A percentile compares a stretch with the other conserved stretches of the same genome.
Evolutionary conservation across 2,888 invertebrate genomes (phyloP).

Genomic region (Leucoptera coffeella): DNA sequence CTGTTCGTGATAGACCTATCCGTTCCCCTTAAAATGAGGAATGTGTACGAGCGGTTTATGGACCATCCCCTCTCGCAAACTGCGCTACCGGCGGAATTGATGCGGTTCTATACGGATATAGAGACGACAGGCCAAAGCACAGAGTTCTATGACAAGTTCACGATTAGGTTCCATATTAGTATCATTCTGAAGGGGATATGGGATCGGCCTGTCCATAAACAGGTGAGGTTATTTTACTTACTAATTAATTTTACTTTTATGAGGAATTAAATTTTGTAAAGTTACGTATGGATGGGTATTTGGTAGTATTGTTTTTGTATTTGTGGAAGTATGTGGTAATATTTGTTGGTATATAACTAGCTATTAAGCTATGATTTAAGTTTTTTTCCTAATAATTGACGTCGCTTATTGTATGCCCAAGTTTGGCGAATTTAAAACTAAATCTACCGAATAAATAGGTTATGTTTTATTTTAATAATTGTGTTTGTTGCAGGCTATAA

Average conservation of each 20-base stretch:
- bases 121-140: conserved; percentile 96
- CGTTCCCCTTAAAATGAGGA: conserved; percentile 44
- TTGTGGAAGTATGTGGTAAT: too few species aligned
- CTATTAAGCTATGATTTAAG: too few species aligned
- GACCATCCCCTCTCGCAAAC: conserved; percentile 71
- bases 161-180: conserved; percentile 96
- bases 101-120: conserved; percentile 98
- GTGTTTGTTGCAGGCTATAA: conserved; percentile 60
- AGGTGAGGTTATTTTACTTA: conserved; percentile 16
- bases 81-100: conserved; percentile 79
- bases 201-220: conserved; percentile 79
- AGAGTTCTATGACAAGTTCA: conserved; percentile 99
- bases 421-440: too few species aligned
- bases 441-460: too few species aligned
- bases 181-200: conserved; percentile 95
- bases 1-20: conserved; percentile 72
- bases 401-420: too few species aligned
- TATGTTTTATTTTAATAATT: background rate
- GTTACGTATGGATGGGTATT: too few species aligned
- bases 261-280: background rate
- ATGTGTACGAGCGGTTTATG: conserved; percentile 73
- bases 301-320: too few species aligned
- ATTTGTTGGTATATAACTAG: too few species aligned
- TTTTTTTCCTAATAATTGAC: too few species aligned
- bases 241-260: conserved; percentile 1